Conservation (phyloP, 2,113 vertebrate species). For the Pluvialis apricaria region DNA sequence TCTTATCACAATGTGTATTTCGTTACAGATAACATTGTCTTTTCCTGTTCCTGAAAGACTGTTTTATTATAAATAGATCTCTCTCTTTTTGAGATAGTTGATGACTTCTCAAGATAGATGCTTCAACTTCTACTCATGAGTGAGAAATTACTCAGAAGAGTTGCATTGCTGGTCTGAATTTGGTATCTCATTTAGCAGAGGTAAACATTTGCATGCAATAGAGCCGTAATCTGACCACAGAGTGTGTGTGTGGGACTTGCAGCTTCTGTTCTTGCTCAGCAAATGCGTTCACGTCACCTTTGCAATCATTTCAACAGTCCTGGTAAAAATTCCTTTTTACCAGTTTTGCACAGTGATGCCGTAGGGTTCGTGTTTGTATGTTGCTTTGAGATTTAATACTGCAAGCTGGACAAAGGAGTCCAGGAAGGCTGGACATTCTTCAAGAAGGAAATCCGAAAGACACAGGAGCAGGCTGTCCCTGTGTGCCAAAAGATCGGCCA, state of each 20-base stretch:
- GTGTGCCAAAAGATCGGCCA: accelerated
- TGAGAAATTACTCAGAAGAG: background rate
- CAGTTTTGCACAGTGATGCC: background rate
- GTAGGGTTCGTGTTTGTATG: background rate
- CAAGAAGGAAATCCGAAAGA: background rate
- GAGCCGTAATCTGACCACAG: background rate
- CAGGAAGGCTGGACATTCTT: background rate
- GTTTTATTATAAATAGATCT: background rate
- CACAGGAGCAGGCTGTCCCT: accelerated
- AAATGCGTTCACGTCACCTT: background rate
- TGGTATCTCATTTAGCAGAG: background rate
- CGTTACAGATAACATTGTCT: background rate
- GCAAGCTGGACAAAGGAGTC: background rate
- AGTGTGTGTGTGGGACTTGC: accelerated
- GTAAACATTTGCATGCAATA: background rate
- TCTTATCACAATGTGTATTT: background rate
- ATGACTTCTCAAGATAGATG: background rate
- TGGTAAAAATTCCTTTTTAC: background rate
- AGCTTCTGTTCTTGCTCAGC: background rate
- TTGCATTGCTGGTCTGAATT: background rate
- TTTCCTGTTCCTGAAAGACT: background rate
- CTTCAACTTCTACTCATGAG: background rate
- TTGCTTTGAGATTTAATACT: background rate
- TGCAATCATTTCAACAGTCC: background rate
- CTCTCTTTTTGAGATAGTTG: background rate